phyloP scores from a whole-genome alignment of 2,888 invertebrate genomes.

The Drosophila emarginata region DNA sequence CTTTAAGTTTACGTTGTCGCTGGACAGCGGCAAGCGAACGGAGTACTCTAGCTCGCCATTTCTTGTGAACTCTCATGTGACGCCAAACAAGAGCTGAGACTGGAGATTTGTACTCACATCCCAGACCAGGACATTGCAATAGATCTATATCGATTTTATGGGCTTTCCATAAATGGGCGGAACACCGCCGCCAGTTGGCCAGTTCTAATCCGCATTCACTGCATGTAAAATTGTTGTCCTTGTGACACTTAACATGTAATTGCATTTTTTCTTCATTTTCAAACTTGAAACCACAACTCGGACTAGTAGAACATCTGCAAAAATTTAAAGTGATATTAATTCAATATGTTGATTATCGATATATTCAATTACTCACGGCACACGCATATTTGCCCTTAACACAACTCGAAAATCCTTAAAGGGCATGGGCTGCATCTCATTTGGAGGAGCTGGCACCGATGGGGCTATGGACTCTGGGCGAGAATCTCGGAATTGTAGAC shows the following conservation, averaged over 20 bases:
- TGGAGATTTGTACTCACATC: conserved; percentile 84
- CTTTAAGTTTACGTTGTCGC: conserved; percentile 57
- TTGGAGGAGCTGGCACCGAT: conserved; percentile 13
- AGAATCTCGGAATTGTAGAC: neutral
- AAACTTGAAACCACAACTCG: conserved; percentile 85
- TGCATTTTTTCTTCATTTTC: conserved; percentile 81
- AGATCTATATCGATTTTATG: conserved; percentile 86
- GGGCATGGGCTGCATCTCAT: conserved; percentile 72
- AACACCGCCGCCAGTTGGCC: conserved; percentile 86
- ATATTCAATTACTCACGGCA: conserved; percentile 51
- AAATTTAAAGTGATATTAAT: neutral
- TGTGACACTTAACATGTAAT: conserved; percentile 84
- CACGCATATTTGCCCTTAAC: conserved; percentile 62
- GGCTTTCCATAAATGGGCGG: conserved; percentile 87
- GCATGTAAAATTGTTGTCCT: conserved; percentile 83
- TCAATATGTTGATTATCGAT: neutral
- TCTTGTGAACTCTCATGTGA: conserved; percentile 86
- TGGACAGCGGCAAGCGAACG: conserved; percentile 70
- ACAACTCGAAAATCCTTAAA: conserved; percentile 80
- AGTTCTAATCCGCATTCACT: conserved; percentile 84
- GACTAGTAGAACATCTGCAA: conserved; percentile 83
- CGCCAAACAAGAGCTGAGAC: conserved; percentile 84
- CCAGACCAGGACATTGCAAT: conserved; percentile 84
- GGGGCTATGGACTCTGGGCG: conserved; percentile 1
- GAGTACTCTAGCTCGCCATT: conserved; percentile 79